Conservation (phyloP, 1,140 invertebrate species). For the Argopecten irradians region DNA sequence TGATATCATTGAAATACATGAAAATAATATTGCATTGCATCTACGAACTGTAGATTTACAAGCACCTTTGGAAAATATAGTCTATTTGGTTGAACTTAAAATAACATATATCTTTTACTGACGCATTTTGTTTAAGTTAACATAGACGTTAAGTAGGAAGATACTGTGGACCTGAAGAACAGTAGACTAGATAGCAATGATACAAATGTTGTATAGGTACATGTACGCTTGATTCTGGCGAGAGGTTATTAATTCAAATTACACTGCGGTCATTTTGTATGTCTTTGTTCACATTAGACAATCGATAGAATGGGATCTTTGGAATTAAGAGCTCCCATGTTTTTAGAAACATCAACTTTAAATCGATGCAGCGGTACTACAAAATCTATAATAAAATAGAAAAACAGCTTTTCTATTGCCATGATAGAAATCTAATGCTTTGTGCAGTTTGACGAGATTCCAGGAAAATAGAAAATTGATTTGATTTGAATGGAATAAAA, state of each 20-base stretch:
- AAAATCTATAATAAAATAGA: slow-evolving; percentile 24
- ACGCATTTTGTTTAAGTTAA: no score
- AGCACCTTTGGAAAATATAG: no score
- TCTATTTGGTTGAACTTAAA: no score
- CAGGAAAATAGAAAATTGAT: slow-evolving; percentile 18
- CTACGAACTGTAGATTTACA: no score
- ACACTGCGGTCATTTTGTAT: neutral
- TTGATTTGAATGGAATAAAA: slow-evolving; percentile 12
- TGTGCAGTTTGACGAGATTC: slow-evolving; percentile 20
- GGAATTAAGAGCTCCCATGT: neutral
- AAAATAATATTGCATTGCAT: no score
- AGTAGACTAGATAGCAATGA: no score
- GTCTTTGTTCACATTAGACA: slow-evolving; percentile 1
- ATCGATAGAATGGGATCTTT: neutral
- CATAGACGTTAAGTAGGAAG: no score
- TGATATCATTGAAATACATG: no score
- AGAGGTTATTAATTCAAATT: neutral
- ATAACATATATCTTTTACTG: no score
- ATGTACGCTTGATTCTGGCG: neutral
- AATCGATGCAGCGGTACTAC: neutral
- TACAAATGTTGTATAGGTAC: no score
- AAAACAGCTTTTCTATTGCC: neutral
- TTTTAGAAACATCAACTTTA: neutral
- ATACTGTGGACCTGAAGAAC: no score
- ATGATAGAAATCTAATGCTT: neutral